phyloP scores from a whole-genome alignment of 2,888 invertebrate genomes.

The Erannis defoliaria region DNA sequence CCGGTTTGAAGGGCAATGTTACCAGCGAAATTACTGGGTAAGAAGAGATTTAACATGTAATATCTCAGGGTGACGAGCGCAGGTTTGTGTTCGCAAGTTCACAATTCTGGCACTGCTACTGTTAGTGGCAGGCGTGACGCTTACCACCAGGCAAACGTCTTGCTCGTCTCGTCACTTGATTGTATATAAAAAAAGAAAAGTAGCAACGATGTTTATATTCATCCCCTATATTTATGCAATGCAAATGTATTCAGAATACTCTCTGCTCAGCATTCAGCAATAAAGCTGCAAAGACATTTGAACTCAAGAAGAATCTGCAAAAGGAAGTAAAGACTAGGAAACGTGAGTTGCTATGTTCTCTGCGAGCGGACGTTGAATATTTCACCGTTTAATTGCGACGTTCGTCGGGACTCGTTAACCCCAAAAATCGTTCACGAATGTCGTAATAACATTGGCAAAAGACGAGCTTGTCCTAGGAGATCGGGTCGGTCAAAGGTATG shows the following conservation, averaged over 20 bases:
- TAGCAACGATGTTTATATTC: not conserved
- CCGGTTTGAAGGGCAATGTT: too few relatives aligned
- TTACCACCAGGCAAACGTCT: too few relatives aligned
- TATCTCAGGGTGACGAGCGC: too few relatives aligned
- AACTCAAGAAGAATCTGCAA: slow-evolving; percentile 40
- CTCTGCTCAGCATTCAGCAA: slow-evolving; percentile 12
- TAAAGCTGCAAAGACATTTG: slow-evolving; percentile 30
- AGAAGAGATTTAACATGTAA: too few relatives aligned
- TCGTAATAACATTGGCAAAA: slow-evolving; percentile 6
- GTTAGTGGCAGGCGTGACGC: too few relatives aligned
- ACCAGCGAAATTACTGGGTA: too few relatives aligned
- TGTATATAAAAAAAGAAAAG: not conserved
- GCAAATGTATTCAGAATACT: slow-evolving; percentile 22
- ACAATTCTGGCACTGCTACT: too few relatives aligned
- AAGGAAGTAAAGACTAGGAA: slow-evolving; percentile 40
- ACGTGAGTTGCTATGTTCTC: slow-evolving; percentile 32
- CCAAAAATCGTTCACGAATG: slow-evolving; percentile 40
- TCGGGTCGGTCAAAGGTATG: too few relatives aligned
- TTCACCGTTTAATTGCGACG: slow-evolving; percentile 70
- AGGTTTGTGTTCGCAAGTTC: too few relatives aligned
- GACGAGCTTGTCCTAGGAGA: not conserved
- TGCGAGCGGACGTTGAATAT: slow-evolving; percentile 60
- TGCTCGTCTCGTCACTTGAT: too few relatives aligned
- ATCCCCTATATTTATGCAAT: not conserved
- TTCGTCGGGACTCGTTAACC: slow-evolving; percentile 40